Conservation (phyloP, 2,113 vertebrate genomes). For the Erpornis zantholeuca region DNA sequence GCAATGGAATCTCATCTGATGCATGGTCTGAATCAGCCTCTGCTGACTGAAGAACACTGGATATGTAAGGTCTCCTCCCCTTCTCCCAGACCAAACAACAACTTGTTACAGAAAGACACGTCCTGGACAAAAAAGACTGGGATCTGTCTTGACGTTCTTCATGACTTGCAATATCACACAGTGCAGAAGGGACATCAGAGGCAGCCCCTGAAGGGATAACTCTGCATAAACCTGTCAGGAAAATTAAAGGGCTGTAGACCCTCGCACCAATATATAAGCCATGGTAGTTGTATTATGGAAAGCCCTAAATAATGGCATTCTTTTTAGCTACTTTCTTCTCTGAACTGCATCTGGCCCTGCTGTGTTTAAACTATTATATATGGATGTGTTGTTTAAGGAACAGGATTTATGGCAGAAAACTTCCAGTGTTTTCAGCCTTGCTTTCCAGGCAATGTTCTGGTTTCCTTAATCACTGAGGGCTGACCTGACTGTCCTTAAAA, state of each 20-base stretch:
- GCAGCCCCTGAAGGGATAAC: neutral
- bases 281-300: neutral
- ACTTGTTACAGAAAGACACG: rapidly evolving
- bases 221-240: slow-evolving; percentile 46
- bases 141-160: neutral
- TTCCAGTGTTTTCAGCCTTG: slow-evolving; percentile 12
- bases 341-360: slow-evolving; percentile 20
- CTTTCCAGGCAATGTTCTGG: slow-evolving; percentile 34
- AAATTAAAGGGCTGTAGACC: slow-evolving; percentile 15
- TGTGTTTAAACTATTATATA: slow-evolving; percentile 52
- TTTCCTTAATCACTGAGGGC: slow-evolving; percentile 26
- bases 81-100: neutral
- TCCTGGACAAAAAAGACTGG: neutral
- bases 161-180: neutral
- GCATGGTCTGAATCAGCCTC: neutral
- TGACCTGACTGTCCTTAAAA: slow-evolving; percentile 19
- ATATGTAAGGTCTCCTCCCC: neutral
- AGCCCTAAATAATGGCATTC: neutral
- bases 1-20: neutral
- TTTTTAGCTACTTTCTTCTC: slow-evolving; percentile 34
- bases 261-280: slow-evolving; percentile 7
- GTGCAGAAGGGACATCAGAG: neutral
- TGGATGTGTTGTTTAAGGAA: slow-evolving; percentile 37
- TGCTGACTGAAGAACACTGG: neutral
- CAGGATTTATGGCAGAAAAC: slow-evolving; percentile 50